Evolutionary conservation across 1,140 invertebrate species (phyloP), one percentile per base, ranked within the genome.

Genomic region (Cecropterus lyciades): DNA sequence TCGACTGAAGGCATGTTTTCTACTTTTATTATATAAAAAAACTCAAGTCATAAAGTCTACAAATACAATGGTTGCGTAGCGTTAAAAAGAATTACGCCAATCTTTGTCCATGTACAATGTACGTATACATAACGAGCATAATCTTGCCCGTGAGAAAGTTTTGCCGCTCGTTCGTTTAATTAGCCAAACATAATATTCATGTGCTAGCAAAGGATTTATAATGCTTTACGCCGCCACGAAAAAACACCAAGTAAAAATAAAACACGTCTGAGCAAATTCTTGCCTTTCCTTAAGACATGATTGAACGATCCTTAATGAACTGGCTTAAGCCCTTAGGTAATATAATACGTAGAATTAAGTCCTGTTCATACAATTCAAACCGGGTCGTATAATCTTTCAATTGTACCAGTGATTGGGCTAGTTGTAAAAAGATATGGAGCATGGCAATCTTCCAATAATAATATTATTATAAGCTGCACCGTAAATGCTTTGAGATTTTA

Each of bases 251-350:
- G 69, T 57, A 66, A 70, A 79, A 72, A 72, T 68, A 78, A 76
- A 69, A 79, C 74, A 73, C 53, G 68, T 30, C 63, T 46, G 62
- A 71, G 64, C 65, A 75, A 73, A 69, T 70, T 77, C 67, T 62
- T 74, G 69, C 78, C 74, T 77, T 72, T 76, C 78, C 74, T 77
- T 86, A 86, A 84, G 79, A 73, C 73, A 86, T 84, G 84, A 84
- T 87, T 84, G 81, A 87, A 81, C 77, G 81, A 80, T 84, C 80
- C 78, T 72, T 85, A 87, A 85, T 87, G 80, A 87, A 85, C 81
- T 78, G 79, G 74, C 82, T 79, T 80, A 75, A 83, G 77, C 82
- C 83, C 82, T 82, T 75, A 79, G 85, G 83, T 84, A 80, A 83
- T 80, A 79, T 79, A 84, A 84, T 82, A 80, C 76, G 73, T 70